Conservation (phyloP, 2,113 vertebrate species). For the Dasypus novemcinctus region DNA sequence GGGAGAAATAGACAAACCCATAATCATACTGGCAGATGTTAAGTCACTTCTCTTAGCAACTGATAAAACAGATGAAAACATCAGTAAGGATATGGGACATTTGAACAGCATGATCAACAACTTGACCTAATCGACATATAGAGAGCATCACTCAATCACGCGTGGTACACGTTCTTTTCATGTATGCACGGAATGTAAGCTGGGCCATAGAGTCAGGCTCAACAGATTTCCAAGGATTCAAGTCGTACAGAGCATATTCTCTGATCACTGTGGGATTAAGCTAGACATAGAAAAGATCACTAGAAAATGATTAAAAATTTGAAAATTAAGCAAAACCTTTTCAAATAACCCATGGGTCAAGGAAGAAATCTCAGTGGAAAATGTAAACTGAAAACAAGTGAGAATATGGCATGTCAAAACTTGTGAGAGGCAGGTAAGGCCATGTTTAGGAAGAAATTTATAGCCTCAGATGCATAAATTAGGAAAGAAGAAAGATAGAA, state of each 20-base stretch:
- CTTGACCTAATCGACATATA: neutral
- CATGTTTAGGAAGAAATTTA: neutral
- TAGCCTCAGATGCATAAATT: neutral
- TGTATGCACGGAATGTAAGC: neutral
- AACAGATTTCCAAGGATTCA: neutral
- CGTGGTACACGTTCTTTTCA: neutral
- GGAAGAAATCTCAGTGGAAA: slow-evolving; percentile 11
- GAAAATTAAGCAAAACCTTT: neutral
- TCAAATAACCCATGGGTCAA: neutral
- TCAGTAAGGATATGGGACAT: neutral
- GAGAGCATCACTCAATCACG: neutral
- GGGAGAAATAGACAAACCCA: slow-evolving; percentile 4
- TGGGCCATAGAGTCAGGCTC: neutral
- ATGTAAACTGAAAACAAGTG: neutral
- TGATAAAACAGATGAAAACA: neutral
- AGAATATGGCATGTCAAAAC: neutral
- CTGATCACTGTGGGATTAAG: neutral
- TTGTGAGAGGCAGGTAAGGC: neutral
- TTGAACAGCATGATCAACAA: neutral
- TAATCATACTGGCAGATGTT: neutral
- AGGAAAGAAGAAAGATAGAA: neutral
- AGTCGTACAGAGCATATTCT: neutral
- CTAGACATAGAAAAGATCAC: neutral
- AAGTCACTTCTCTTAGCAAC: slow-evolving; percentile 18
- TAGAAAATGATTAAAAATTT: neutral